These are phyloP conservation scores for Hirudinaria manillensis DNA, from an alignment of 2,888 invertebrate species.

Conservation along the genomic window DNA sequence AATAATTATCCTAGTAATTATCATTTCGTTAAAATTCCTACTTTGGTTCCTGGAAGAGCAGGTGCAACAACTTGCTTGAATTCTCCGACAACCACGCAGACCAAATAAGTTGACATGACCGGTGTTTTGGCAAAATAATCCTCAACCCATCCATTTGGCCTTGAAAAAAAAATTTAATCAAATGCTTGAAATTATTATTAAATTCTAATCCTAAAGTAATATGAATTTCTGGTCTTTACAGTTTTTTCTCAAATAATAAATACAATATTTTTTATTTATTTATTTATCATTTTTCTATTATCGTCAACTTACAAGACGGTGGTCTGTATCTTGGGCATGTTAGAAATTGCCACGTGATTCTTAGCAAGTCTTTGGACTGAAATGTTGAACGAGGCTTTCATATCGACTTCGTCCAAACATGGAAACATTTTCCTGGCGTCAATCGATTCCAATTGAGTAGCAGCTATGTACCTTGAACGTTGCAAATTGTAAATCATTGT, in stretches of 20 bases:
- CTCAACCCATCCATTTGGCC: constrained; percentile 33
- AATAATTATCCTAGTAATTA: not conserved
- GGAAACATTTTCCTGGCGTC: constrained; percentile 33
- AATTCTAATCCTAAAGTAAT: not conserved
- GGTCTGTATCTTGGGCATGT: not conserved
- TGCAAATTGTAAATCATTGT: not conserved
- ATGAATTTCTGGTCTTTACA: no score
- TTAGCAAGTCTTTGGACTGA: not conserved
- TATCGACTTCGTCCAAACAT: constrained; percentile 35
- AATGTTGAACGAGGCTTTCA: constrained; percentile 36
- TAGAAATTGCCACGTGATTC: constrained; percentile 13
- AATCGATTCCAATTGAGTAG: constrained; percentile 34
- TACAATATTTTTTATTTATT: not conserved
- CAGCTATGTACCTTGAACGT: constrained; percentile 33
- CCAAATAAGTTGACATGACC: constrained; percentile 35
- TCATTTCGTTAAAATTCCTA: not conserved
- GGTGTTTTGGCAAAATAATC: constrained; percentile 34
- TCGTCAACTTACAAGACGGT: not conserved
- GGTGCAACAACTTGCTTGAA: constrained; percentile 12
- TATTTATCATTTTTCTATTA: not conserved
- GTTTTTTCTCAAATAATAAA: no score
- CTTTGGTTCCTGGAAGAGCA: constrained; percentile 5
- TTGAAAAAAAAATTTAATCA: not conserved
- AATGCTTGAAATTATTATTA: not conserved
- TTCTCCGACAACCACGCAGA: constrained; percentile 37